phyloP scores from a whole-genome alignment of 1,140 invertebrate genomes.

The Sarcophaga bullata region DNA sequence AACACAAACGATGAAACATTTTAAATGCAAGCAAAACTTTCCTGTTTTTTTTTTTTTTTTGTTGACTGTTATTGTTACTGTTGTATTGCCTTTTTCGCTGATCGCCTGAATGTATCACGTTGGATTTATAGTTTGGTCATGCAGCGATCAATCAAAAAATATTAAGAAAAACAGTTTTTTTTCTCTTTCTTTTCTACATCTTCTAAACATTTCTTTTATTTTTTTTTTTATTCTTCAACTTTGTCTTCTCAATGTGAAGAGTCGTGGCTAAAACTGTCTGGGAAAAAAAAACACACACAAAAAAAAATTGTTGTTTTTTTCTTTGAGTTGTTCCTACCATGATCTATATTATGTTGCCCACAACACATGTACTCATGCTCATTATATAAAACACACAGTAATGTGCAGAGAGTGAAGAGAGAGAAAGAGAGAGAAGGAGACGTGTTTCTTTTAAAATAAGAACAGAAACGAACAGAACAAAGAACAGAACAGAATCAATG shows the following conservation, averaged over 20 bases:
- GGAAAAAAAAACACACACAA: too few species aligned
- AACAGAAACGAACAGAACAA: too few species aligned
- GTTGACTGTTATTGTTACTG: too few species aligned
- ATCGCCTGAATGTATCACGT: slow-evolving; percentile 67
- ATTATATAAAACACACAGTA: neutral
- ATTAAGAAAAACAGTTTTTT: too few species aligned
- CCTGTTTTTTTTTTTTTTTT: neutral
- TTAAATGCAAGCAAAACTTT: too few species aligned
- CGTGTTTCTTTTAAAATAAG: slow-evolving; percentile 12
- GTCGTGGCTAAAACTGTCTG: slow-evolving; percentile 34
- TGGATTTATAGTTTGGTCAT: slow-evolving; percentile 66
- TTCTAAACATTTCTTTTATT: neutral
- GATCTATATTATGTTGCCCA: neutral
- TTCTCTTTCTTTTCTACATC: neutral
- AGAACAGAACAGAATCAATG: slow-evolving; percentile 20
- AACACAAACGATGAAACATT: neutral
- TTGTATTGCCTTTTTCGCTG: slow-evolving; percentile 44
- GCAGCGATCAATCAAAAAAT: slow-evolving; percentile 67
- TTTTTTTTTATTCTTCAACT: neutral
- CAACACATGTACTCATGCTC: too few species aligned
- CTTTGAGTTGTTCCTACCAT: neutral
- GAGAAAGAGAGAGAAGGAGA: neutral
- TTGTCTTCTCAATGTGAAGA: slow-evolving; percentile 29
- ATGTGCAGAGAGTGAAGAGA: neutral
- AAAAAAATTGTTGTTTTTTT: neutral